Evolutionary conservation across 2,113 vertebrate species (phyloP), one percentile per base, ranked within the genome.

Genomic region (Pelecanus crispus): DNA sequence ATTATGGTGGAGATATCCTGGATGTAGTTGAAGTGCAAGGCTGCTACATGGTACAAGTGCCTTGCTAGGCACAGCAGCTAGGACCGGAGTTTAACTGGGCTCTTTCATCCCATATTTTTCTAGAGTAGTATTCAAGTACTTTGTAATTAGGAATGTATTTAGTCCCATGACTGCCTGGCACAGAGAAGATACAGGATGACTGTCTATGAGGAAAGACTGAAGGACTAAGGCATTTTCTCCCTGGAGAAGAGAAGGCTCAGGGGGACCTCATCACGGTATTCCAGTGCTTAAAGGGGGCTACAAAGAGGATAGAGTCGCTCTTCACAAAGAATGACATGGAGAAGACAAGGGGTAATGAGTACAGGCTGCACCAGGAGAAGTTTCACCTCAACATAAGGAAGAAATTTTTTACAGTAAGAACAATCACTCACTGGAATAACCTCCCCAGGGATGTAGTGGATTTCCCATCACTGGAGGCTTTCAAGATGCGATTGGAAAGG

Each of bases 381-480:
- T 53, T 81, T 74, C 15, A 25, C 10, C 10, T 78, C 0, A 0
- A 49, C 4, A 8, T 34, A 40, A 72, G 63, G 89, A 65, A 67
- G 1, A n/a, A 8, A 8, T 25, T 65, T 62, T 79, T 59, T 47
- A 29, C 14, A 14, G 14, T 56, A n/a, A 45, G 61, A 74, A 45
- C 17, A 45, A 34, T 13, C 4, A 21, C 40, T 73, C 34, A 49
- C 11, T 44, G 42, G 7, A 78, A 62, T 49, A 74, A 79, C 6
- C 4, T 73, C 9, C 3, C 20, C 13, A 66, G 14, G 24, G 14
- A 56, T 0, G 0, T 25, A 8, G 17, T 70, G 36, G n/a, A 10
- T 2, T 65, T 24, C 11, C 14, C 22, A 5, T 42, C 42, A 42
- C 13, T 13, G 18, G 29, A 81, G 17, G 8, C 34, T 83, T 90